Percentiles rank a stretch among this genome's conserved stretches.
Conservation (phyloP, 92 coral and sea anemone species). For the Palythoa grandis region DNA sequence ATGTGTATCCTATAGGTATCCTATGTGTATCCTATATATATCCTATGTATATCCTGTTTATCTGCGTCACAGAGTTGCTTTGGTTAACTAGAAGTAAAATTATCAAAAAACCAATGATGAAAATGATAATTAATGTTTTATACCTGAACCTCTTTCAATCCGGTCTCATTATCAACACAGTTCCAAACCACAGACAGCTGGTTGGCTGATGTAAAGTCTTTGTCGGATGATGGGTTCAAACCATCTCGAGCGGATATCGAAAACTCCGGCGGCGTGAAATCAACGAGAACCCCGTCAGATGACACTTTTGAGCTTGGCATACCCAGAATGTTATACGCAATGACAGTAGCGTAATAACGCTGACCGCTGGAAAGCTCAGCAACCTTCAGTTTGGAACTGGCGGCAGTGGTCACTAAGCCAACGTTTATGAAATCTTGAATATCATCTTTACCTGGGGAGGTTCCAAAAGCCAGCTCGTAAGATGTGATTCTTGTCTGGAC, state of each 20-base stretch:
- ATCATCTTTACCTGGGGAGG: slow-evolving; percentile 68
- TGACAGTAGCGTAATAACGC: slow-evolving; percentile 84
- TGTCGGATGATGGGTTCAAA: slow-evolving; percentile 38
- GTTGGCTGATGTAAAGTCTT: slow-evolving; percentile 46
- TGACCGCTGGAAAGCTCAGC: slow-evolving; percentile 76
- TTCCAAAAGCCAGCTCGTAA: slow-evolving; percentile 89
- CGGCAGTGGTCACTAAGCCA: slow-evolving; percentile 76
- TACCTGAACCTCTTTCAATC: slow-evolving; percentile 55
- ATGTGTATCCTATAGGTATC: too few relatives aligned
- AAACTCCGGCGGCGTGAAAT: slow-evolving; percentile 90
- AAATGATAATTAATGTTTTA: not conserved
- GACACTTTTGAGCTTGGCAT: slow-evolving; percentile 74
- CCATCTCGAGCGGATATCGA: slow-evolving; percentile 72
- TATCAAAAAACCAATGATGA: not conserved
- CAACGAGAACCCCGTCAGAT: slow-evolving; percentile 88
- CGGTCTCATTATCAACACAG: slow-evolving; percentile 82
- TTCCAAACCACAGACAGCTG: slow-evolving; percentile 71
- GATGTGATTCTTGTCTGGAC: slow-evolving; percentile 72
- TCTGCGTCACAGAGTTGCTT: too few relatives aligned
- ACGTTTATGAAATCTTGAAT: slow-evolving; percentile 87
- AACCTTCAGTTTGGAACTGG: slow-evolving; percentile 79
- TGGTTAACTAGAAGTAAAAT: not conserved
- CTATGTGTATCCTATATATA: too few relatives aligned
- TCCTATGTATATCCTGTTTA: too few relatives aligned
- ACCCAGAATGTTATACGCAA: slow-evolving; percentile 84